Conservation (phyloP, 2,113 vertebrate genomes). For the Natator depressus region DNA sequence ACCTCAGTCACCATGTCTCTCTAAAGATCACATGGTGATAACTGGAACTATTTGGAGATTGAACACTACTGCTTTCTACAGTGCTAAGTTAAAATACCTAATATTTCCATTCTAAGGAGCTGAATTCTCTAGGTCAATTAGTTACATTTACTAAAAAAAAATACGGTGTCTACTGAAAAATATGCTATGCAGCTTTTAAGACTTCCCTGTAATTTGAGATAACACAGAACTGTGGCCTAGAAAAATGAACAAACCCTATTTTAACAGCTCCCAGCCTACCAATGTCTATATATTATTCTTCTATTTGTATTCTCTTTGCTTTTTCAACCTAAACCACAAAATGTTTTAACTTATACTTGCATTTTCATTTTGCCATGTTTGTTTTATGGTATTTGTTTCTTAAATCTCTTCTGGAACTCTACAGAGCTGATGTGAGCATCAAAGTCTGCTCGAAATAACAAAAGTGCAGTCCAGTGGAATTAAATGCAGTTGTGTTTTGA, state of each 20-base stretch:
- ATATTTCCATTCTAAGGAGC: neutral
- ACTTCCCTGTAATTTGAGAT: neutral
- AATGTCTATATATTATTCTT: neutral
- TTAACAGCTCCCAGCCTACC: neutral
- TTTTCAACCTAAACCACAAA: slow-evolving; percentile 8
- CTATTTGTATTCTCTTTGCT: neutral
- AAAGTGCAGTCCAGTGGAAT: slow-evolving; percentile 49
- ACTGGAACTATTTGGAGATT: neutral
- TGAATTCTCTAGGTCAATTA: neutral
- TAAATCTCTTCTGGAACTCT: slow-evolving; percentile 40
- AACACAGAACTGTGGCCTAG: neutral
- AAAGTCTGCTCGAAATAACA: slow-evolving; percentile 12
- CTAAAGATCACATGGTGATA: neutral
- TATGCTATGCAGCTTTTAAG: neutral
- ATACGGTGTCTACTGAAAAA: neutral
- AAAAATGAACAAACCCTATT: neutral
- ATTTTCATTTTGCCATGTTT: slow-evolving; percentile 45
- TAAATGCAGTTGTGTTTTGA: slow-evolving; percentile 51
- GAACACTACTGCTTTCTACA: neutral
- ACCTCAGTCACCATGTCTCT: neutral
- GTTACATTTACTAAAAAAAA: neutral
- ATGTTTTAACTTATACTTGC: slow-evolving; percentile 37
- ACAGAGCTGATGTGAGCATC: slow-evolving; percentile 8
- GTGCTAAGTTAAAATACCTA: slow-evolving; percentile 5
- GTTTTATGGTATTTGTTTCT: slow-evolving; percentile 42